Base-by-base conservation (phyloP, 2,888 invertebrate species). In the Synergus umbraculus region DNA sequence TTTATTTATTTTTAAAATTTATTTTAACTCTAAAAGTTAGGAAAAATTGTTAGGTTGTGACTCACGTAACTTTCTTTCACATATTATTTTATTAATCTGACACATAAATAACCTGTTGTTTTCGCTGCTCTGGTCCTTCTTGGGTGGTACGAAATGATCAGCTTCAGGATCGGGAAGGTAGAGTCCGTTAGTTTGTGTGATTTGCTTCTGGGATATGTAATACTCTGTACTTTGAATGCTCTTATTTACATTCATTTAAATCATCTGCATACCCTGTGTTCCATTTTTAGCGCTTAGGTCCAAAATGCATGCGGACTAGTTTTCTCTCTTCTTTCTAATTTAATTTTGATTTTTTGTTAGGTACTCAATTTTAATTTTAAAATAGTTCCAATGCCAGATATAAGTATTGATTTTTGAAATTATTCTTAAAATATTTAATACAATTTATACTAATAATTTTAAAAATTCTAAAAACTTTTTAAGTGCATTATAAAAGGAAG, bases 81-180 rank as follows among this genome's bases (percentile, higher is more conserved):
- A 82, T 81, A 78, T 63, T 41, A 80, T 73, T 79, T 73, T 29
- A 22, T 49, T n/a, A 58, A 78, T 81, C 78, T 82, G 78, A 78
- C 58, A 69, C 41, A 78, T 76, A 81, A 76, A 87, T 87, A 82
- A 87, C 85, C 76, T 86, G 84, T 86, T 89, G 85, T 89, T 88
- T 85, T 87, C 91, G 91, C 91, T 91, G 91, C 88, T 86, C 89
- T 90, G 91, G 89, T 87, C 82, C 82, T 87, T 83, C 85, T 83
- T 82, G 80, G 86, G 76, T 83, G 86, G 85, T 85, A 81, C 79
- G 73, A 81, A 82, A 88, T 86, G 87, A 84, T 87, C 93, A 94
- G 94, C 93, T 94, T 94, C 93, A 95, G 94, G 94, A 95, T 95
- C 93, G 95, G 95, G 94, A 96, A 96, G 96, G 96, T 96, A 96